Evolutionary conservation across 2,797 vertebrate species (phyloP).

Genomic region (Xenopus petersii): DNA sequence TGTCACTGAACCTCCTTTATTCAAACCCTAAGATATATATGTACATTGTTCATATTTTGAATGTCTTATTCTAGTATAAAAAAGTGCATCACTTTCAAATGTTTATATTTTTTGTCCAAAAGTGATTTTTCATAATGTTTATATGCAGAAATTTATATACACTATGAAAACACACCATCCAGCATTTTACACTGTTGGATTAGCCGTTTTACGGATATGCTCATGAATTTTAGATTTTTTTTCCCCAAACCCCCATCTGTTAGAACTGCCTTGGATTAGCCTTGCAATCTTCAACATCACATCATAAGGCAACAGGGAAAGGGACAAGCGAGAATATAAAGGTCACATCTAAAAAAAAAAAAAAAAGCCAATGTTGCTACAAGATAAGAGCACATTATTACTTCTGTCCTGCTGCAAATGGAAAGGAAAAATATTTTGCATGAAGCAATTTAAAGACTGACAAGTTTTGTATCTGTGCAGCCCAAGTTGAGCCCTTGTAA

Average conservation of each 20-base stretch:
- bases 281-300: slow-evolving; percentile 39
- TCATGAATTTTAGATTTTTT: slow-evolving; percentile 18
- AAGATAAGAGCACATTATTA: slow-evolving; percentile 11
- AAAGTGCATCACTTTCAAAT: no score
- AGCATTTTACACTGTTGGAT: slow-evolving; percentile 34
- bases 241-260: rapidly evolving
- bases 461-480: neutral
- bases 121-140: no score
- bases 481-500: slow-evolving; percentile 45
- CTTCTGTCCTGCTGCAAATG: slow-evolving; percentile 2
- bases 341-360: slow-evolving; percentile 1
- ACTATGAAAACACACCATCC: neutral
- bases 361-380: neutral
- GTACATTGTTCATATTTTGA: no score
- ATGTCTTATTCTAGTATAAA: no score
- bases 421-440: slow-evolving; percentile 6
- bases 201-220: slow-evolving; percentile 28
- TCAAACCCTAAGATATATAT: no score
- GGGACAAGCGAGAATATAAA: slow-evolving; percentile 12
- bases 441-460: slow-evolving; percentile 9
- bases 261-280: slow-evolving; percentile 30
- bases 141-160: neutral
- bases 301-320: slow-evolving; percentile 11
- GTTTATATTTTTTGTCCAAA: no score
- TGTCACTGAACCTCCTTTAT: no score